Evolutionary conservation across 2,113 vertebrate species (phyloP).

Genomic region (Myanophis thanlyinensis): DNA sequence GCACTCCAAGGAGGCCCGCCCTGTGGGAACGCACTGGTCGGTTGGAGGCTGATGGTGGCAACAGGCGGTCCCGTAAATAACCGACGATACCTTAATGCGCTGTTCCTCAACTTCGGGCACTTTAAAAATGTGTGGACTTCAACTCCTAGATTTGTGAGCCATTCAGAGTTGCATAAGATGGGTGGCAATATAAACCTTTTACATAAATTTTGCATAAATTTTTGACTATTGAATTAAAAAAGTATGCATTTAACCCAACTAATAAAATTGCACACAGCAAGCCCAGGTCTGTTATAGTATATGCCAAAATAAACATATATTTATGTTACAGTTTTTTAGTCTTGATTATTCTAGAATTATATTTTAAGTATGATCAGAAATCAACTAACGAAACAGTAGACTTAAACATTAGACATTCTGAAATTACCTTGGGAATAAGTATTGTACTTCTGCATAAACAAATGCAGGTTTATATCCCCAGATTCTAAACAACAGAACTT

Average conservation of each 20-base stretch:
- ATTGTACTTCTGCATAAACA: background rate
- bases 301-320: background rate
- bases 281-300: background rate
- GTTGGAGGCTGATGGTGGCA: too few species aligned
- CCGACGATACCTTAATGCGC: background rate
- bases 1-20: too few species aligned
- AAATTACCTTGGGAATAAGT: background rate
- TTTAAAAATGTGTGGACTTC: background rate
- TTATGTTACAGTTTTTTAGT: background rate
- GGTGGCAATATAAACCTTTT: background rate
- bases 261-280: background rate
- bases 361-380: background rate
- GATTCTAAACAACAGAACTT: background rate
- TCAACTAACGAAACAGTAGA: background rate
- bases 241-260: background rate
- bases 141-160: background rate
- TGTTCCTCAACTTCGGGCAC: background rate
- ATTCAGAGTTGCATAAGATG: background rate
- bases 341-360: background rate
- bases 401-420: background rate
- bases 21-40: too few species aligned
- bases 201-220: background rate
- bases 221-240: background rate
- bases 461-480: background rate
- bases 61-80: too few species aligned